phyloP scores from a whole-genome alignment of 2,888 invertebrate species.

The Smittia sp. region DNA sequence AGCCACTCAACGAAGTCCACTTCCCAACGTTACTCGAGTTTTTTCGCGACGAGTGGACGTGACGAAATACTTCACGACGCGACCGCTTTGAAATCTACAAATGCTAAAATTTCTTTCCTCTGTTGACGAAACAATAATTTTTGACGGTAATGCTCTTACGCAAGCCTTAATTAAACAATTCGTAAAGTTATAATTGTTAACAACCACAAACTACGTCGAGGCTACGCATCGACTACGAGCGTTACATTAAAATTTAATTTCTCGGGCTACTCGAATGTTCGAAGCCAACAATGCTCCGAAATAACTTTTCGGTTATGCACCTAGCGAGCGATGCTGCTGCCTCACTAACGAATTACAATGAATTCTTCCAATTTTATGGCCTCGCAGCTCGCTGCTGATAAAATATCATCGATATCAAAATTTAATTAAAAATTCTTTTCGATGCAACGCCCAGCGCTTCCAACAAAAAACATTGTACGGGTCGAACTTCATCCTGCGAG shows the following conservation, averaged over 20 bases:
- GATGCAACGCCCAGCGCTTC: background rate
- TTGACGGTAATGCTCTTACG: background rate
- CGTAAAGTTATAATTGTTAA: slow-evolving; percentile 22
- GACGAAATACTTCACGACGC: background rate
- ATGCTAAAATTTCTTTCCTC: slow-evolving; percentile 14
- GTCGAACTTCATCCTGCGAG: too few species aligned
- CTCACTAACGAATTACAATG: background rate
- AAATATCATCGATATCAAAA: slow-evolving; percentile 39
- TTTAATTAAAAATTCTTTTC: slow-evolving; percentile 25
- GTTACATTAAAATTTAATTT: background rate
- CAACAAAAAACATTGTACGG: slow-evolving; percentile 6
- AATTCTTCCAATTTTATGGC: background rate
- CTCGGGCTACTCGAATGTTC: background rate
- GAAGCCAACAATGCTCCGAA: background rate
- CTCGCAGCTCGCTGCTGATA: slow-evolving; percentile 1
- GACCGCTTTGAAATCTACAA: background rate
- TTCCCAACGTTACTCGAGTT: background rate
- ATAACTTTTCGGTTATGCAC: background rate
- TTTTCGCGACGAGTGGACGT: background rate
- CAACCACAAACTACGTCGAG: background rate
- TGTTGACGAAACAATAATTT: slow-evolving; percentile 32
- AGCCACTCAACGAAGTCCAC: background rate
- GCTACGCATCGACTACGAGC: too few species aligned
- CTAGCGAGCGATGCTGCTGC: background rate
- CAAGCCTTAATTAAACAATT: slow-evolving; percentile 29